Percentiles rank a stretch among this genome's conserved stretches.
Evolutionary conservation across 2,113 vertebrate genomes (phyloP).

Genomic region (Centropus unirufus): DNA sequence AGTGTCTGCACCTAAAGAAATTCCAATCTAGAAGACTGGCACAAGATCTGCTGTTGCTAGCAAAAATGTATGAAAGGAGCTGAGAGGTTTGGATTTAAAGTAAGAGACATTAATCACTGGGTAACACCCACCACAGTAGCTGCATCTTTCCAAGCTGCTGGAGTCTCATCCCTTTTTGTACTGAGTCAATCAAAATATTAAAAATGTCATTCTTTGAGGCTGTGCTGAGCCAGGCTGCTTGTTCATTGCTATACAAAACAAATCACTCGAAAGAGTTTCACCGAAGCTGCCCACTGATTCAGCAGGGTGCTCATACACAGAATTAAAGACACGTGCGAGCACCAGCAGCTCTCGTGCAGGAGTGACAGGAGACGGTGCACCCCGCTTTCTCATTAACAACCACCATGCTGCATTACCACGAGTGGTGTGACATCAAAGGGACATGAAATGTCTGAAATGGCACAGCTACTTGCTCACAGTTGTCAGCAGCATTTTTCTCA

Average conservation of each 20-base stretch:
- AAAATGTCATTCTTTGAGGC: conserved; percentile 57
- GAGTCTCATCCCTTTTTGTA: conserved; percentile 46
- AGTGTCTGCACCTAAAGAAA: conserved; percentile 49
- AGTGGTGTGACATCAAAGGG: background rate
- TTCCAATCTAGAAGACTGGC: conserved; percentile 29
- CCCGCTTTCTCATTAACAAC: background rate
- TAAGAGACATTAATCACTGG: conserved; percentile 62
- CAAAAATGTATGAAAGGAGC: conserved; percentile 54
- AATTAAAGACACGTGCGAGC: background rate
- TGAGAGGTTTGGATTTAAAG: conserved; percentile 52
- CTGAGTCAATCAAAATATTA: conserved; percentile 66
- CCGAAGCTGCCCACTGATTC: conserved; percentile 56
- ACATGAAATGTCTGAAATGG: background rate
- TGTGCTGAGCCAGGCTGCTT: conserved; percentile 50
- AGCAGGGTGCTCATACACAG: conserved; percentile 7
- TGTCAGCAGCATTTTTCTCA: conserved; percentile 19
- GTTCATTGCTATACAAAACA: conserved; percentile 12
- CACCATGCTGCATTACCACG: background rate
- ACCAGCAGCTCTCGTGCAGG: background rate
- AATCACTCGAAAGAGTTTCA: conserved; percentile 50
- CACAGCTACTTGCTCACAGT: background rate
- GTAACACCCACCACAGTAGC: conserved; percentile 62
- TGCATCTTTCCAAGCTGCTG: conserved; percentile 25
- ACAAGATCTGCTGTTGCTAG: conserved; percentile 55
- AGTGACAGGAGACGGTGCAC: background rate